phyloP scores from a whole-genome alignment of 2,113 vertebrate species.

The Rallus limicola region DNA sequence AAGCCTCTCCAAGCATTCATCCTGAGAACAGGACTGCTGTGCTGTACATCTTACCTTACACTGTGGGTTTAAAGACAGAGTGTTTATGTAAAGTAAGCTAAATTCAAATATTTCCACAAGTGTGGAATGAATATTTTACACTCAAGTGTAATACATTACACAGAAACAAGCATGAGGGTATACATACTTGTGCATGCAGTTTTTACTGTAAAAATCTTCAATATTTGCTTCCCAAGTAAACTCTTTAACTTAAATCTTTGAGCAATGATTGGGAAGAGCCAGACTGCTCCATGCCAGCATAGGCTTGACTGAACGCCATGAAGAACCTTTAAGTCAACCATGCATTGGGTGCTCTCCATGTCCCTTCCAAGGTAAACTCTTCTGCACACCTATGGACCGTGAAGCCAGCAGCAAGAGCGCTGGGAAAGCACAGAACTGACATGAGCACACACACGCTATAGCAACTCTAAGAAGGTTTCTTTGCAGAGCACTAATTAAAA shows the following conservation, averaged over 20 bases:
- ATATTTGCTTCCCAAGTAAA: conserved; percentile 13
- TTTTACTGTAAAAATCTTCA: background rate
- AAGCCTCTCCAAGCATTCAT: background rate
- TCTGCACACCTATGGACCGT: background rate
- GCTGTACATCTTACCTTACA: background rate
- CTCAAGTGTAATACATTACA: background rate
- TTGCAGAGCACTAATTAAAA: background rate
- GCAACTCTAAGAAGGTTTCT: background rate
- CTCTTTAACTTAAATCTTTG: background rate
- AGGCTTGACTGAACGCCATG: background rate
- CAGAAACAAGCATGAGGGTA: background rate
- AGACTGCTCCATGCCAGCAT: background rate
- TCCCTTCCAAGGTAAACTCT: background rate
- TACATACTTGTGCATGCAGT: background rate
- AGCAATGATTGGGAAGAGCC: background rate
- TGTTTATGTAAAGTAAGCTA: conserved; percentile 54
- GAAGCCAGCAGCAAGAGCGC: background rate
- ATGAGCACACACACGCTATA: background rate
- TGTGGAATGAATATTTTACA: background rate
- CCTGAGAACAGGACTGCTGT: background rate
- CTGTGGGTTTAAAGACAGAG: background rate
- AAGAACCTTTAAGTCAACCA: background rate
- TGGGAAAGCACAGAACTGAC: background rate
- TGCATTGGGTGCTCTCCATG: background rate
- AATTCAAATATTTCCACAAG: conserved; percentile 63